Evolutionary conservation across 2,888 invertebrate species (phyloP), one percentile per base, ranked within the genome.

Genomic region (Kuschelorhynchus macadamiae): DNA sequence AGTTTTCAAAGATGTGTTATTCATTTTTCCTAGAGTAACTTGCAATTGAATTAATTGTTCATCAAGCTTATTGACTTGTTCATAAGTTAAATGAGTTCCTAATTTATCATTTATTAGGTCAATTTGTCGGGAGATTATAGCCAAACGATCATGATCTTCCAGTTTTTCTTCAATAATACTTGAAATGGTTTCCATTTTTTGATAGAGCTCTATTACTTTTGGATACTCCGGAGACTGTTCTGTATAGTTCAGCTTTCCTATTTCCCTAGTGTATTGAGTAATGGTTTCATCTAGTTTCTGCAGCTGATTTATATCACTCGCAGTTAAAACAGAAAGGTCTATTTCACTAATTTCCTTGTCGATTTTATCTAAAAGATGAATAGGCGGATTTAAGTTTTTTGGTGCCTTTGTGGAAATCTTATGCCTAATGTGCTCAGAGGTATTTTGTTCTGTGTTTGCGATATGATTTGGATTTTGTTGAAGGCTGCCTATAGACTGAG

Each of bases 41-140:
- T 76, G 75, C 21, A 78, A 46, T 9, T 70, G 60, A 59, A 76
- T 77, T 25, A 78, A 57, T 39, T 70, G 44, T 42, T 78, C 76
- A 59, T 78, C 78, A 8, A 77, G 25, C n/a, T 62, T 21, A 44
- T 72, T 56, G 42, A 70, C 72, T 17, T 72, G 69, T 7, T 68
- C 60, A 8, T 68, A 65, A 1, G 59, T 67, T 2, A 70, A 41
- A 8, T 41, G 7, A 0, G n/a, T 12, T 44, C 41, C 18, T 61
- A 50, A 18, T 73, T 61, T 32, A 16, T 57, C 25, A 47, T 55
- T 30, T 66, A 42, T 33, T 16, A 47, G 1, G 72, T 53, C 21
- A 8, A 50, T 1, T 67, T 57, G 25, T 25, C 12, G 21, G n/a
- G 5, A n/a, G n/a, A 64, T 50, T 12, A 18, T 41, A 2, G 25